A percentile compares a stretch with the other conserved stretches of the same genome.
Conservation (phyloP, 1,140 invertebrate species). For the Coenobita brevimanus region DNA sequence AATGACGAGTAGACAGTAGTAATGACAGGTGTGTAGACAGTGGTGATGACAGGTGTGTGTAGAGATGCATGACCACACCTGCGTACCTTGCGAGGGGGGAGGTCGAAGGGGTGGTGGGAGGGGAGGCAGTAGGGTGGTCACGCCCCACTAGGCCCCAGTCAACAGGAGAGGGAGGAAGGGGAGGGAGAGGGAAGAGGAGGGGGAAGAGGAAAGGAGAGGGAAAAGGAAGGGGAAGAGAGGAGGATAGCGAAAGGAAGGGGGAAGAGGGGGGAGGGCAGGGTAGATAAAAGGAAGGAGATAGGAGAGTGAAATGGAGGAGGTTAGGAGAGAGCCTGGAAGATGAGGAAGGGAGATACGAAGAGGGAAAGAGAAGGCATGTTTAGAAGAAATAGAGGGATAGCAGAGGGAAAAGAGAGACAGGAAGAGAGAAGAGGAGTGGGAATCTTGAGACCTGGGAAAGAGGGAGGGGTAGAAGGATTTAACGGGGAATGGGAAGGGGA, state of each 20-base stretch:
- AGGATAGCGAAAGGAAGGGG: neutral
- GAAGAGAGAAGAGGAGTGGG: no score
- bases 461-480: neutral
- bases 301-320: no score
- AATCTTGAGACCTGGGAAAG: no score
- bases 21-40: neutral
- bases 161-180: neutral
- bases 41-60: no score
- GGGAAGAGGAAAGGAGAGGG: neutral
- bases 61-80: no score
- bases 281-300: neutral
- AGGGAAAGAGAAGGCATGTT: no score
- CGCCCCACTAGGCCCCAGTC: conserved; percentile 13
- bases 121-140: neutral
- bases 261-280: neutral
- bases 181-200: neutral
- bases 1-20: no score
- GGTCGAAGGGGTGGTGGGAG: neutral
- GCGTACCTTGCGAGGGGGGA: no score
- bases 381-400: no score
- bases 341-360: no score
- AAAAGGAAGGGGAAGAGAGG: neutral
- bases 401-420: no score
- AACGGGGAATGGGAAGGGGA: neutral
- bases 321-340: no score